These are phyloP conservation scores for Cololabis saira DNA, from an alignment of 2,113 vertebrate species.

Conservation along the genomic window DNA sequence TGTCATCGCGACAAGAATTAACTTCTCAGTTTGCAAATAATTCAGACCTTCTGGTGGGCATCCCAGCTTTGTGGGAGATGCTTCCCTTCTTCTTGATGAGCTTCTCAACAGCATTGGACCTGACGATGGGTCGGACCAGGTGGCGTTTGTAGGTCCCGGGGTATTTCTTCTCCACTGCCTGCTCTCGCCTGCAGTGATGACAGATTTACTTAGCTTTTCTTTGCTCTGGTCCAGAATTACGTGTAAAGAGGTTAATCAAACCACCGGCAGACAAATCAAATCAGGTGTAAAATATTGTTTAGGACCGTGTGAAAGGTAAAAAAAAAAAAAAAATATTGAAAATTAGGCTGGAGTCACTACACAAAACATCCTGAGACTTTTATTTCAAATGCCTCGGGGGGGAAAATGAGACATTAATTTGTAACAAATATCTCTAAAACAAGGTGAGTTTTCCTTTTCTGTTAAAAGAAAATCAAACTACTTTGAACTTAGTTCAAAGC, in stretches of 20 bases:
- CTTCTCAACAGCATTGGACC: slow-evolving; percentile 95
- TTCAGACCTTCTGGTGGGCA: slow-evolving; percentile 88
- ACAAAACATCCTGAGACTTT: background rate
- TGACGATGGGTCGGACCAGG: slow-evolving; percentile 93
- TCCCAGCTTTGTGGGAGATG: slow-evolving; percentile 87
- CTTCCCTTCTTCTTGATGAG: slow-evolving; percentile 95
- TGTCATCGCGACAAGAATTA: background rate
- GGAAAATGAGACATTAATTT: too few relatives aligned
- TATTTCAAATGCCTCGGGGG: too few relatives aligned
- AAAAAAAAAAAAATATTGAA: background rate
- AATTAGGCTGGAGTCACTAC: background rate
- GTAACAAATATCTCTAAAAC: too few relatives aligned
- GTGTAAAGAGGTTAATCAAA: background rate
- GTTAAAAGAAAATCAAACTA: slow-evolving; percentile 3
- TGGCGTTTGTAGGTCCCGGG: slow-evolving; percentile 96
- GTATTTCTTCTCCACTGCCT: slow-evolving; percentile 97
- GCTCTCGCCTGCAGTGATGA: slow-evolving; percentile 87
- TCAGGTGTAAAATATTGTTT: too few relatives aligned
- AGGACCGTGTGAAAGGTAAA: too few relatives aligned
- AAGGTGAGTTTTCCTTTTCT: background rate
- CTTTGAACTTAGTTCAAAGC: background rate
- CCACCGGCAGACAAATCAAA: background rate
- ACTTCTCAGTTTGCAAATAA: background rate
- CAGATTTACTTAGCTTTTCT: slow-evolving; percentile 7
- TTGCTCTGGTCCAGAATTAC: background rate